A percentile compares a stretch with the other conserved stretches of the same genome.
These are phyloP conservation scores for Euphonia xanthogaster DNA, from an alignment of 2,797 vertebrate species.

Conservation along the genomic window DNA sequence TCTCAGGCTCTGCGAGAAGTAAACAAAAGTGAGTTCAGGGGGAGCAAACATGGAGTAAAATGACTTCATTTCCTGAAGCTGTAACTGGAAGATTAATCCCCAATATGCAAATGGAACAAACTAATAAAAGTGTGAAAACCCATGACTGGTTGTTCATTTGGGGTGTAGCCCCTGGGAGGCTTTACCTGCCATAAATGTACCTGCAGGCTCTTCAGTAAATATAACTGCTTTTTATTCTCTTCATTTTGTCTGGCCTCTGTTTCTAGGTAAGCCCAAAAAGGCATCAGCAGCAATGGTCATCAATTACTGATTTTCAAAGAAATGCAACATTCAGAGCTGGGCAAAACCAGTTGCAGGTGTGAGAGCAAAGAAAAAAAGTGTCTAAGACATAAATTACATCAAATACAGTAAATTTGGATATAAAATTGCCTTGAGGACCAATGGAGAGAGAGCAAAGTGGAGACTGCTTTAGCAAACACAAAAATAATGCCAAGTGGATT, in stretches of 20 bases:
- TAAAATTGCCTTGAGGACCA: not conserved
- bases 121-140: not conserved
- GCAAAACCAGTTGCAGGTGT: not conserved
- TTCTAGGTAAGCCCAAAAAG: not conserved
- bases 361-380: not conserved
- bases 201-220: not conserved
- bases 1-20: not conserved
- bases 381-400: not conserved
- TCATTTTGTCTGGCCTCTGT: not conserved
- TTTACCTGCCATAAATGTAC: not conserved
- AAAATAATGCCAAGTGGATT: not conserved
- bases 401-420: not conserved
- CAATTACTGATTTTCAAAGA: not conserved
- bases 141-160: rapidly evolving
- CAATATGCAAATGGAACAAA: not conserved
- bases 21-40: not conserved
- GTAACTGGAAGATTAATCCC: not conserved
- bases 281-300: not conserved
- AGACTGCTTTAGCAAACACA: not conserved
- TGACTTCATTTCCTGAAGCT: not conserved
- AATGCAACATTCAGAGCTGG: not conserved
- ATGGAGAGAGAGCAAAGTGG: not conserved
- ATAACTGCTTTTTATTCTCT: not conserved
- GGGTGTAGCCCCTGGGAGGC: no score
- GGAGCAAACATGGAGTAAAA: not conserved